Evolutionary conservation across 2,888 invertebrate genomes (phyloP).

Genomic region (Ichneumon xanthorius): DNA sequence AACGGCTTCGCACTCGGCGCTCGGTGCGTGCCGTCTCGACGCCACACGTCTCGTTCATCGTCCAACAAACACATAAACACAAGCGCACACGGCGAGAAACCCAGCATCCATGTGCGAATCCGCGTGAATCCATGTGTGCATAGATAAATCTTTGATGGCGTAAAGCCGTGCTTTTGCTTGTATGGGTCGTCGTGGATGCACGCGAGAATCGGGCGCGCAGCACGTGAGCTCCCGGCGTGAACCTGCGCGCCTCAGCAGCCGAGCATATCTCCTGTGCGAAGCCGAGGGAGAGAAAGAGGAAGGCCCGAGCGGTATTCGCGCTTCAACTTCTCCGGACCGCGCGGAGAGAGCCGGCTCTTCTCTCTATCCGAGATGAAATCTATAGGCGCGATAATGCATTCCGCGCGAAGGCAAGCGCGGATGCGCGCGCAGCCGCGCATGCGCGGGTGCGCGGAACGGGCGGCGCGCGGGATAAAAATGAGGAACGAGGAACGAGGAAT

Average conservation of each 20-base stretch:
- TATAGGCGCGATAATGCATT: constrained; percentile 66
- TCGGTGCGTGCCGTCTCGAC: constrained; percentile 42
- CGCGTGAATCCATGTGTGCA: constrained; percentile 1
- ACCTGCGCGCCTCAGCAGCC: constrained; percentile 44
- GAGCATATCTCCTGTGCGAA: constrained; percentile 1
- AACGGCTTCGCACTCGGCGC: constrained; percentile 46
- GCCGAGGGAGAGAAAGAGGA: constrained; percentile 35
- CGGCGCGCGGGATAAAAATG: background rate
- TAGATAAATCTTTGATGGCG: constrained; percentile 11
- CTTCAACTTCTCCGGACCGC: constrained; percentile 2
- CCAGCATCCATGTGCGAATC: background rate
- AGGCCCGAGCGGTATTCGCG: constrained; percentile 24
- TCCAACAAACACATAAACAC: background rate
- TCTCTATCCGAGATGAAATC: constrained; percentile 56
- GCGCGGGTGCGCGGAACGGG: background rate
- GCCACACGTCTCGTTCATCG: constrained; percentile 37
- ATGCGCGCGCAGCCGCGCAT: background rate
- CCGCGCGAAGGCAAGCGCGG: constrained; percentile 25
- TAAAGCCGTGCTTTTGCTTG: background rate
- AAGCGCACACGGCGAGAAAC: background rate
- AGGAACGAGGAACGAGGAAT: constrained; percentile 36
- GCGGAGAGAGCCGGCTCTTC: constrained; percentile 8
- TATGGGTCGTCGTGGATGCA: constrained; percentile 3
- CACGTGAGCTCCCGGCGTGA: constrained; percentile 54
- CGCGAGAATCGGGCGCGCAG: background rate